Evolutionary conservation across 2,113 vertebrate genomes (phyloP).

Genomic region (Sialia sialis): DNA sequence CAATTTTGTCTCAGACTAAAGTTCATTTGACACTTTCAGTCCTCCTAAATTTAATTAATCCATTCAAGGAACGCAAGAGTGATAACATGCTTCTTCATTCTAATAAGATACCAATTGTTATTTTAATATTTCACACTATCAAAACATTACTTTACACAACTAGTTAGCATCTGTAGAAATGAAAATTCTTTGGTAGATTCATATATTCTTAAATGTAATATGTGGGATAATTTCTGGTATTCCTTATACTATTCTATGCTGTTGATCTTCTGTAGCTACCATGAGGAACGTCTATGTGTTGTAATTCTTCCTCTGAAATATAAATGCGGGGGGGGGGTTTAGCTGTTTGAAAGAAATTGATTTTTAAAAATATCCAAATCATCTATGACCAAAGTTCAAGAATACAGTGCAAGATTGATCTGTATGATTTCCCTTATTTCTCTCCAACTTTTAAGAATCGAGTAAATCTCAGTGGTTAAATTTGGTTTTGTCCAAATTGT

Average conservation of each 20-base stretch:
- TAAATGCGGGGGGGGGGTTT: fast-evolving
- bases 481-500: background rate
- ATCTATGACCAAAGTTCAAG: background rate
- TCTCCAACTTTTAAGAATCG: background rate
- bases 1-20: background rate
- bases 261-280: background rate
- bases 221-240: background rate
- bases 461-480: background rate
- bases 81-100: background rate
- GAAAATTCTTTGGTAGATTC: background rate
- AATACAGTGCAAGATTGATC: background rate
- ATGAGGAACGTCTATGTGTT: background rate
- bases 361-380: background rate
- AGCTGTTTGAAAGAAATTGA: background rate
- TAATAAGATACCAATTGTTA: background rate
- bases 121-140: background rate
- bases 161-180: background rate
- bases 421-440: background rate
- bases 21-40: background rate
- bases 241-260: background rate
- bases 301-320: background rate
- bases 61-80: background rate
- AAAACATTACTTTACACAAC: background rate
- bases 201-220: background rate
- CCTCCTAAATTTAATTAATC: background rate